Conservation (phyloP, 2,888 invertebrate genomes). For the Tenthredo amoena region DNA sequence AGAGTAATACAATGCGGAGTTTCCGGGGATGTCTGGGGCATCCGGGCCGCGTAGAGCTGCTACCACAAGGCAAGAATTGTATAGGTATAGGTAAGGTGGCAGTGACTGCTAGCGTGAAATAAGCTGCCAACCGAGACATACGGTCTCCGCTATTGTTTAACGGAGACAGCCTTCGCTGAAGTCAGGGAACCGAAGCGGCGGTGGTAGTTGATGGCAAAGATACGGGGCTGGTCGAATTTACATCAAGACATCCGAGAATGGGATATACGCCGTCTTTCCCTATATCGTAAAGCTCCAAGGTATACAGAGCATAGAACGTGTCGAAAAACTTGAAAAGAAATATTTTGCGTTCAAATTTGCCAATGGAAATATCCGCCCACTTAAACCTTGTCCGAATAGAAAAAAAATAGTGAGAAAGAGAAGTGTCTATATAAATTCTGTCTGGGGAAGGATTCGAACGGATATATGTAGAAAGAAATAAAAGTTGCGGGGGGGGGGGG, state of each 20-base stretch:
- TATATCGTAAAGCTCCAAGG: not conserved
- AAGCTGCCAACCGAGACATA: constrained; percentile 70
- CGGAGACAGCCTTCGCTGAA: constrained; percentile 53
- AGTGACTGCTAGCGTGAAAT: constrained; percentile 70
- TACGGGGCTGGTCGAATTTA: constrained; percentile 44
- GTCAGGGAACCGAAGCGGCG: constrained; percentile 37
- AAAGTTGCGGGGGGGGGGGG: not conserved
- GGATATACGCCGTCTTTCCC: not conserved
- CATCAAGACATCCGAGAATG: constrained; percentile 30
- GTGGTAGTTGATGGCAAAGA: constrained; percentile 38
- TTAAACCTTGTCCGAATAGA: not conserved
- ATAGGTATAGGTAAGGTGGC: constrained; percentile 55
- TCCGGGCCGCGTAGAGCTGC: constrained; percentile 39
- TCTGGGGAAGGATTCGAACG: constrained; percentile 6
- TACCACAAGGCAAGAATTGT: constrained; percentile 22
- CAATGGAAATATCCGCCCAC: not conserved
- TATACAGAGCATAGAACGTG: not conserved
- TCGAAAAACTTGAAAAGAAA: not conserved
- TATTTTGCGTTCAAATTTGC: not conserved
- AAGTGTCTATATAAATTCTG: not conserved
- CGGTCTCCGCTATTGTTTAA: constrained; percentile 68
- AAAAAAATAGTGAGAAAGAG: not conserved
- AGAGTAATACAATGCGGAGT: constrained; percentile 57
- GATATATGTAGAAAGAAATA: constrained; percentile 12
- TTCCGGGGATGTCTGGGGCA: constrained; percentile 53